These are phyloP conservation scores for Oligia strigilis DNA, from an alignment of 2,888 invertebrate species.

Conservation along the genomic window DNA sequence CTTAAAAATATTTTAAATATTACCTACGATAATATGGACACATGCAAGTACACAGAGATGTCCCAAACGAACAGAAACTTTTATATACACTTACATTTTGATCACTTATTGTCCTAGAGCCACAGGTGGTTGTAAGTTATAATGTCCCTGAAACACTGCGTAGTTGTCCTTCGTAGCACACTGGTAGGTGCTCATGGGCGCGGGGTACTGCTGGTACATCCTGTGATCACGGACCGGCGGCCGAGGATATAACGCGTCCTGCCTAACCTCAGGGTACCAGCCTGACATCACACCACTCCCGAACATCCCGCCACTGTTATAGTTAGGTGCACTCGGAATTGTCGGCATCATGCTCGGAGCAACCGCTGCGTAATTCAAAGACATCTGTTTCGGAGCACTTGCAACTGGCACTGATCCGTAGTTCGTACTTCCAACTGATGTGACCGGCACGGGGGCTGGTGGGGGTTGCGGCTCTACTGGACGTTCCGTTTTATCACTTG, in stretches of 20 bases:
- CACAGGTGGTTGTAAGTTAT: slow-evolving; percentile 86
- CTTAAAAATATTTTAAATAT: slow-evolving; percentile 70
- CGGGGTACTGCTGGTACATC: slow-evolving; percentile 84
- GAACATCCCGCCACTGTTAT: slow-evolving; percentile 78
- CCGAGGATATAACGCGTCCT: slow-evolving; percentile 81
- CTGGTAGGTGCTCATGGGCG: slow-evolving; percentile 83
- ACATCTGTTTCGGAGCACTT: slow-evolving; percentile 75
- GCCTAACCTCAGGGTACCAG: slow-evolving; percentile 84
- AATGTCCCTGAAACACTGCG: slow-evolving; percentile 88
- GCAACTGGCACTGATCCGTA: slow-evolving; percentile 80
- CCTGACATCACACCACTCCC: slow-evolving; percentile 78
- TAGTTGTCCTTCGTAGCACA: slow-evolving; percentile 88
- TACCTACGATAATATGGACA: slow-evolving; percentile 35
- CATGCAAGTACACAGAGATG: slow-evolving; percentile 26
- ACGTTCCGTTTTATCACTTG: slow-evolving; percentile 73
- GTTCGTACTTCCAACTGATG: slow-evolving; percentile 79
- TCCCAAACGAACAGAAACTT: slow-evolving; percentile 14
- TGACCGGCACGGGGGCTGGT: slow-evolving; percentile 56
- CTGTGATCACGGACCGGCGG: slow-evolving; percentile 80
- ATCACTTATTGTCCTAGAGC: slow-evolving; percentile 85
- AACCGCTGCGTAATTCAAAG: slow-evolving; percentile 80
- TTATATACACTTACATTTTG: slow-evolving; percentile 32
- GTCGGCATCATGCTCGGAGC: slow-evolving; percentile 76
- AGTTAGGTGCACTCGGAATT: slow-evolving; percentile 73
- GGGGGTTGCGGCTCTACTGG: slow-evolving; percentile 51